Conservation (phyloP, 2,888 invertebrate species). For the Gastrophysa polygoni region DNA sequence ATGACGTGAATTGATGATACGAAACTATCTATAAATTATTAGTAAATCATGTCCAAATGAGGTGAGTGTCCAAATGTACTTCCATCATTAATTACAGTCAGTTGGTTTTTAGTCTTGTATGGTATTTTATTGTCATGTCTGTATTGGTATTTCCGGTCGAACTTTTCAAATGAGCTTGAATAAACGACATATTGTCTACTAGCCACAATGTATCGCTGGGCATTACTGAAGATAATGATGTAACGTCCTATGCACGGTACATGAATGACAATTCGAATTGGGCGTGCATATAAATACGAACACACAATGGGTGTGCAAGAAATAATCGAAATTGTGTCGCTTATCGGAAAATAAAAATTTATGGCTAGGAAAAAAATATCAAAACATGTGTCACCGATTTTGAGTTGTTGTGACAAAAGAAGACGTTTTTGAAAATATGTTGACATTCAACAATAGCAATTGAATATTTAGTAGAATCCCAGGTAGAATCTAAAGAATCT, state of each 20-base stretch:
- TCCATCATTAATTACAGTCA: background rate
- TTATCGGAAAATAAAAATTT: too few relatives aligned
- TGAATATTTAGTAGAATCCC: too few relatives aligned
- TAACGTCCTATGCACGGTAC: conserved; percentile 23
- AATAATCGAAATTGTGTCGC: background rate
- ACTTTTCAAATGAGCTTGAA: conserved; percentile 28
- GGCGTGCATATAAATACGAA: conserved; percentile 3
- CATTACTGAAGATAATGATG: conserved; percentile 22
- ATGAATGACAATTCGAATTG: conserved; percentile 18
- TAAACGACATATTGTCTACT: conserved; percentile 30
- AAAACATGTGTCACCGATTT: too few relatives aligned
- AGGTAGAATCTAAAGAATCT: too few relatives aligned
- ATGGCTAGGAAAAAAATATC: too few relatives aligned
- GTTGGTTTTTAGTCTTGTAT: conserved; percentile 13
- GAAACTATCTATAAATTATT: too few relatives aligned
- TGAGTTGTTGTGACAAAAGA: too few relatives aligned
- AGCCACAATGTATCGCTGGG: conserved; percentile 23
- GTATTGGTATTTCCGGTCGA: conserved; percentile 29
- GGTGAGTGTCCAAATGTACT: background rate
- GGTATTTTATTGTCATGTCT: conserved; percentile 22
- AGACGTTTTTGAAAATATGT: too few relatives aligned
- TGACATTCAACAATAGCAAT: too few relatives aligned
- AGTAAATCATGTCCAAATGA: background rate
- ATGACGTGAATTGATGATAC: too few relatives aligned
- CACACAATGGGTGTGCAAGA: background rate